phyloP scores from a whole-genome alignment of 2,888 invertebrate genomes.

The Phaonia tiefii region DNA sequence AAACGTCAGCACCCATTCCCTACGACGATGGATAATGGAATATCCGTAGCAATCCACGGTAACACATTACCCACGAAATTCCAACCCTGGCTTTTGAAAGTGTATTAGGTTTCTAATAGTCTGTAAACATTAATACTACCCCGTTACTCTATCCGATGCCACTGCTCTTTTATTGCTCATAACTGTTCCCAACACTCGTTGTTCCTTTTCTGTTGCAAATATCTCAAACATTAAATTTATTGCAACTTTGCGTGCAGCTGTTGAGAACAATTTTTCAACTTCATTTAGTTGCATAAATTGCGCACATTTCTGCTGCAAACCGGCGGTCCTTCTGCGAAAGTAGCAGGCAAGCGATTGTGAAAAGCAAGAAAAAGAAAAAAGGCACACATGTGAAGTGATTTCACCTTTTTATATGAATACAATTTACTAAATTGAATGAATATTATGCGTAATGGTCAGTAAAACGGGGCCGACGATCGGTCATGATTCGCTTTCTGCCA shows the following conservation, averaged over 20 bases:
- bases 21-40: too few species aligned
- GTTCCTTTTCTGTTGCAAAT: background rate
- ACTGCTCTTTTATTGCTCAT: background rate
- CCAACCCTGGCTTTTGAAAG: too few species aligned
- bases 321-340: too few species aligned
- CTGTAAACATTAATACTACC: too few species aligned
- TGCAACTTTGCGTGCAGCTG: conserved; percentile 53
- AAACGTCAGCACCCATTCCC: too few species aligned
- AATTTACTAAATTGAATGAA: background rate
- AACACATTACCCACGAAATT: too few species aligned
- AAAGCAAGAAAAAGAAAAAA: too few species aligned
- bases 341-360: too few species aligned
- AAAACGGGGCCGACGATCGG: background rate
- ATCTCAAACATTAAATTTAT: conserved; percentile 36
- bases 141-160: too few species aligned
- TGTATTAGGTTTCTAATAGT: too few species aligned
- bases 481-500: background rate
- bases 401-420: background rate
- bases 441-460: conserved; percentile 4
- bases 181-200: background rate
- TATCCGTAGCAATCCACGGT: too few species aligned
- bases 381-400: background rate
- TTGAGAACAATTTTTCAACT: conserved; percentile 54
- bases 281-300: conserved; percentile 42
- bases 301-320: conserved; percentile 69